These are phyloP conservation scores for Actinemys pallida DNA, from an alignment of 2,113 vertebrate genomes.

Conservation along the genomic window DNA sequence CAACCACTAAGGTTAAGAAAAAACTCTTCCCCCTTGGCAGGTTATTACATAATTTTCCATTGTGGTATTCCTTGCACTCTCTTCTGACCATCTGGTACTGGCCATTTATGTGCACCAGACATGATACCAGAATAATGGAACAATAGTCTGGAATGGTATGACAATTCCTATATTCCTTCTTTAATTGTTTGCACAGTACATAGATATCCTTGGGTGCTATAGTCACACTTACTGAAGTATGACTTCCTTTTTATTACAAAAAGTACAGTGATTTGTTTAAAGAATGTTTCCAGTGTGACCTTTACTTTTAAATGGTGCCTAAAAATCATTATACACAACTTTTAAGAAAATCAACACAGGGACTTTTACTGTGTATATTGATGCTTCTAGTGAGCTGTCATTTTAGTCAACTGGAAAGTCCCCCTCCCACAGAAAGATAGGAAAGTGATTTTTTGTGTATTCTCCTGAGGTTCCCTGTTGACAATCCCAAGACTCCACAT, in stretches of 20 bases:
- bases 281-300: neutral
- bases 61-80: neutral
- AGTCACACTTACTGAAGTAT: neutral
- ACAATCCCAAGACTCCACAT: neutral
- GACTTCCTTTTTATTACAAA: neutral
- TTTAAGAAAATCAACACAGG: neutral
- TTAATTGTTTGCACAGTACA: neutral
- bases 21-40: neutral
- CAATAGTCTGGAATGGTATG: rapidly evolving
- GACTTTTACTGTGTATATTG: neutral
- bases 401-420: neutral
- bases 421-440: neutral
- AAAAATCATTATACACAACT: neutral
- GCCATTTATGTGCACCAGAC: neutral
- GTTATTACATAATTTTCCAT: neutral
- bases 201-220: neutral
- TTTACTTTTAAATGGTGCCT: rapidly evolving
- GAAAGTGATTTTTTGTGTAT: neutral
- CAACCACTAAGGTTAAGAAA: neutral
- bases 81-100: neutral
- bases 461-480: neutral
- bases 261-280: neutral
- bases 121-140: neutral
- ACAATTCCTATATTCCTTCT: neutral
- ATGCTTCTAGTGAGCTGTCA: neutral